Conservation (phyloP, 2,888 invertebrate genomes). For the Catocala sponsa region DNA sequence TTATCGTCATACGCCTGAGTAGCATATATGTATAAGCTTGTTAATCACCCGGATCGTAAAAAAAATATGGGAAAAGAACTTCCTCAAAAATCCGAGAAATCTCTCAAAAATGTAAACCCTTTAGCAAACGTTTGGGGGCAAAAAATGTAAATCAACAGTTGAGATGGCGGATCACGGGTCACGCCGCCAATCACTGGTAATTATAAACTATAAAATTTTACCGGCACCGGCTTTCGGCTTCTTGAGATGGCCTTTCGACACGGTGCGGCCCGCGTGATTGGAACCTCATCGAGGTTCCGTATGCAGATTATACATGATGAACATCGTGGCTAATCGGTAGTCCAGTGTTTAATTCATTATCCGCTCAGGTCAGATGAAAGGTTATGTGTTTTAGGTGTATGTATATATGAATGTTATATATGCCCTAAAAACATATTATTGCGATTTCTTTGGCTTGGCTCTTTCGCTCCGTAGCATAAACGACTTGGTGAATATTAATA, state of each 20-base stretch:
- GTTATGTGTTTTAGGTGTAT: no score
- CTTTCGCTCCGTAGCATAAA: no score
- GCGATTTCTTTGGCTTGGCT: no score
- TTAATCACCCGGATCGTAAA: neutral
- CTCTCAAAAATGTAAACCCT: slow-evolving; percentile 24
- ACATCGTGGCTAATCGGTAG: neutral
- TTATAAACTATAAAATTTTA: slow-evolving; percentile 86
- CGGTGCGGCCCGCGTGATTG: slow-evolving; percentile 57
- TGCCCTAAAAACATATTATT: no score
- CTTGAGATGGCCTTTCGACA: slow-evolving; percentile 83
- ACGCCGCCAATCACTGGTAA: slow-evolving; percentile 81
- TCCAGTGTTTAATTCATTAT: no score
- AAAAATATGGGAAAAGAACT: neutral
- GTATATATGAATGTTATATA: no score
- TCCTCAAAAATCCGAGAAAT: slow-evolving; percentile 7
- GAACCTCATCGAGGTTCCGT: slow-evolving; percentile 64
- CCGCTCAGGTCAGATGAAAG: no score
- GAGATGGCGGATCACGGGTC: slow-evolving; percentile 58
- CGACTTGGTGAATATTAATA: no score
- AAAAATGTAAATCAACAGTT: slow-evolving; percentile 52
- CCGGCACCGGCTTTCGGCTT: slow-evolving; percentile 82
- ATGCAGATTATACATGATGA: slow-evolving; percentile 20
- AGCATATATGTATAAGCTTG: neutral
- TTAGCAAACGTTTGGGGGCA: slow-evolving; percentile 32
- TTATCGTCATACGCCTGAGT: no score